Evolutionary conservation across 2,113 vertebrate genomes (phyloP), one percentile per base, ranked within the genome.

Genomic region (Ptilorrhoa leucosticta): DNA sequence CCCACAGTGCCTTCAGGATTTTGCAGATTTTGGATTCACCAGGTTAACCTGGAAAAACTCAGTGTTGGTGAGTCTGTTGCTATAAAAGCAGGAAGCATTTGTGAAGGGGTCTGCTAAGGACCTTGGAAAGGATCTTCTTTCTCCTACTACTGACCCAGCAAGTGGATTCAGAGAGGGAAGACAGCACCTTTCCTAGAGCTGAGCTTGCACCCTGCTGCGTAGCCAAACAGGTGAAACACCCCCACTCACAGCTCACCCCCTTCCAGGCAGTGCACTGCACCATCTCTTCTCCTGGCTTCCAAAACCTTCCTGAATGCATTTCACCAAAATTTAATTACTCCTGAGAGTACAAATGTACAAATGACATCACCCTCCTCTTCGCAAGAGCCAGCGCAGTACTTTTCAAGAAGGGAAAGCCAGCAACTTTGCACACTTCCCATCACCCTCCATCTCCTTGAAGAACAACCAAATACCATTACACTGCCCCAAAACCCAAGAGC

Each of bases 161-260:
- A 42, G 6, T 3, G 3, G 7, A 20, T 50, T 93, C 50, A 90
- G 63, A 51, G 44, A 39, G 81, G 30, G 30, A 81, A 81, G 64
- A n/a, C 13, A 73, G 30, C 16, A 37, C 44, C 44, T 64, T 82
- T 51, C 24, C 33, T 63, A 66, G 37, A 83, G 19, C 42, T 89
- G 80, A 58, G 26, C 47, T 94, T 7, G 0, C 24, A 86, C 11
- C 3, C 44, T 80, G 22, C 64, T 84, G 39, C 6, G 1, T 0
- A 1, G 23, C 28, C 73, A 53, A 88, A 77, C 35, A 71, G 31
- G 44, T 78, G 56, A 91, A 94, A 89, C 35, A 39, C 31, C 16
- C 26, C 23, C 39, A 40, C 40, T 19, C 0, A 0, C 18, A 60
- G n/a, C 66, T 87, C 27, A 68, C 7, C 35, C 45, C 2, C 0